Base-by-base conservation (phyloP, 2,888 invertebrate genomes). In the Cheilosia vernalis region DNA sequence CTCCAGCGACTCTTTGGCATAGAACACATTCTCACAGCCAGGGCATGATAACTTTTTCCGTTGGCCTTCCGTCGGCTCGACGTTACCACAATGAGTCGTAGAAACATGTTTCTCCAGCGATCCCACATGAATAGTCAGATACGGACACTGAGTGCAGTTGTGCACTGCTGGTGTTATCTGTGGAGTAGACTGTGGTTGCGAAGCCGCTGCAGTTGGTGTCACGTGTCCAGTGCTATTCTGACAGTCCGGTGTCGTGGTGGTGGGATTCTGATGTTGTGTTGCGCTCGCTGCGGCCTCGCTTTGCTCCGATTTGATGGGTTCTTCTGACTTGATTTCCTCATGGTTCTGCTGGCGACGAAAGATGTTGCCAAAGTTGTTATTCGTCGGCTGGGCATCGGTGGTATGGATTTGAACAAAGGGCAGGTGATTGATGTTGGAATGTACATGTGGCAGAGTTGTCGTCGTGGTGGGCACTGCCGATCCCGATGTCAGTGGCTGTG, bases 11-110 rank as follows among this genome's bases (percentile, higher is more conserved):
- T 94, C 93, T 88, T 94, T 93, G 10, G 94, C 93, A 88, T 94
- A 94, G 89, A 95, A 95, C 2, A 94, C 91, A 89, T 95, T 95
- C 1, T 93, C 90, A 89, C 95, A 96, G 9, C 95, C 95, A 15
- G 95, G 95, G 88, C 96, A 96, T 87, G 93, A 93, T 7, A 95
- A 92, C 81, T 94, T 93, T 6, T 19, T 66, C 10, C 66, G 53
- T 58, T 70, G 79, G 15, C 2, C 33, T 9, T 53, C 27, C 19
- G 17, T 21, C 27, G 49, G 37, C 44, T 56, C 42, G 37, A 61
- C 7, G 72, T 85, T 87, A 24, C 15, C 58, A 21, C 60, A 33
- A 58, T 85, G 85, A 21, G n/a, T 17, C 4, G 82, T 42, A 66
- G 72, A 40, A 1, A 83, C 37, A 80, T 90, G 90, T 5, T 87